Conservation (phyloP, 2,797 vertebrate genomes). For the Echeneis naucrates region DNA sequence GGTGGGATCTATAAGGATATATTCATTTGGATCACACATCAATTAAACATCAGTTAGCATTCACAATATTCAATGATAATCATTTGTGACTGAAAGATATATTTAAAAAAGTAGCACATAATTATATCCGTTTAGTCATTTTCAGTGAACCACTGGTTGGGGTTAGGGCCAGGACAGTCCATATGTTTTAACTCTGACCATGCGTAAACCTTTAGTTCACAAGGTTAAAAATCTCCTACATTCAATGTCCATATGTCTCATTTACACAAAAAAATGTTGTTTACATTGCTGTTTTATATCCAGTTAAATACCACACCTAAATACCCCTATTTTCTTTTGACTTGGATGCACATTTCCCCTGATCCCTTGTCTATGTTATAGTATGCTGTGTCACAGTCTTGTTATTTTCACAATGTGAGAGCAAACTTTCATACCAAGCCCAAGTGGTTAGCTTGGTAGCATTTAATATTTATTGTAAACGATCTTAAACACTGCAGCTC, state of each 20-base stretch:
- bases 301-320: constrained; percentile 16
- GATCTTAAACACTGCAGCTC: constrained; percentile 7
- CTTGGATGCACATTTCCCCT: constrained; percentile 15
- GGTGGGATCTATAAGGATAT: neutral
- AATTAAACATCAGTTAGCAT: neutral
- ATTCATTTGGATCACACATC: neutral
- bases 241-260: constrained; percentile 1
- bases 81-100: neutral
- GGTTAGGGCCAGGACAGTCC: too few relatives aligned
- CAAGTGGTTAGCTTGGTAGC: constrained; percentile 25
- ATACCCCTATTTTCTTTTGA: constrained; percentile 7
- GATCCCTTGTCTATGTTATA: constrained; percentile 34
- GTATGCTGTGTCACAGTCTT: constrained; percentile 23
- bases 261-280: constrained; percentile 23
- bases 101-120: too few relatives aligned
- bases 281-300: constrained; percentile 12
- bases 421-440: constrained; percentile 23
- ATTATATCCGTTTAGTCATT: neutral
- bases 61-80: neutral
- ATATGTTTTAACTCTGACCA: neutral
- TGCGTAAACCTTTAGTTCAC: neutral
- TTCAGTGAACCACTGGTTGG: neutral
- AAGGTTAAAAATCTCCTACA: neutral
- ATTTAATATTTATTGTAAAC: constrained; percentile 26
- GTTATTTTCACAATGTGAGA: constrained; percentile 44